These are phyloP conservation scores for Ctenosaura bakeri DNA, from an alignment of 2,797 vertebrate species.

Conservation along the genomic window DNA sequence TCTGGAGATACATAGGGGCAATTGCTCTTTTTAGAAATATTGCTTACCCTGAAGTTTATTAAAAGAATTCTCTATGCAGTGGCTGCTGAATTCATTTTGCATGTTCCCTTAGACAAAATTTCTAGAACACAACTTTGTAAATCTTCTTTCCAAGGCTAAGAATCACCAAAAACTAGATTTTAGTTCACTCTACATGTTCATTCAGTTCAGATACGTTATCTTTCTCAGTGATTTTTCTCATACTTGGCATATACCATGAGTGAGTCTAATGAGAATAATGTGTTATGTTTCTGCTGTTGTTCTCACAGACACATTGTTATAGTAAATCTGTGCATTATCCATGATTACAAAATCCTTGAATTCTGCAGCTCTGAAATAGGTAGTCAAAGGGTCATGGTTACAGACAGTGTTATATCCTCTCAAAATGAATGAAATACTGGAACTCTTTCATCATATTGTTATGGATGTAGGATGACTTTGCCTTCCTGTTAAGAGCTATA, in stretches of 20 bases:
- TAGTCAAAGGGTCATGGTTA: constrained; percentile 42
- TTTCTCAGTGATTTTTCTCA: neutral
- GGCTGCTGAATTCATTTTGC: neutral
- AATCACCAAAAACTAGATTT: neutral
- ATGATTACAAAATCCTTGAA: constrained; percentile 50
- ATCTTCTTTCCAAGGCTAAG: neutral
- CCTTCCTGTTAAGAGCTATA: constrained; percentile 5
- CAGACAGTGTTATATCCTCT: constrained; percentile 40
- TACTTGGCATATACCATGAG: constrained; percentile 39
- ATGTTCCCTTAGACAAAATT: neutral
- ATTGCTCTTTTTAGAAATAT: neutral
- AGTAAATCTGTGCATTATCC: constrained; percentile 51
- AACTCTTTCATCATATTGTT: constrained; percentile 24
- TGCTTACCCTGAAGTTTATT: neutral
- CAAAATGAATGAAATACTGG: neutral
- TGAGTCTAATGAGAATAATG: constrained; percentile 45
- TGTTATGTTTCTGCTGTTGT: constrained; percentile 29
- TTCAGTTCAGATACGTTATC: neutral
- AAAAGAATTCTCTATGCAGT: neutral
- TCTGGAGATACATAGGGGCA: neutral
- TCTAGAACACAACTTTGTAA: neutral
- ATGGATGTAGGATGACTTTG: neutral
- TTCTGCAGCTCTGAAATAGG: constrained; percentile 46
- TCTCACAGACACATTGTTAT: constrained; percentile 29
- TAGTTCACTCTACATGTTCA: neutral